Evolutionary conservation across 2,888 invertebrate species (phyloP).

Genomic region (Clitarchus hookeri): DNA sequence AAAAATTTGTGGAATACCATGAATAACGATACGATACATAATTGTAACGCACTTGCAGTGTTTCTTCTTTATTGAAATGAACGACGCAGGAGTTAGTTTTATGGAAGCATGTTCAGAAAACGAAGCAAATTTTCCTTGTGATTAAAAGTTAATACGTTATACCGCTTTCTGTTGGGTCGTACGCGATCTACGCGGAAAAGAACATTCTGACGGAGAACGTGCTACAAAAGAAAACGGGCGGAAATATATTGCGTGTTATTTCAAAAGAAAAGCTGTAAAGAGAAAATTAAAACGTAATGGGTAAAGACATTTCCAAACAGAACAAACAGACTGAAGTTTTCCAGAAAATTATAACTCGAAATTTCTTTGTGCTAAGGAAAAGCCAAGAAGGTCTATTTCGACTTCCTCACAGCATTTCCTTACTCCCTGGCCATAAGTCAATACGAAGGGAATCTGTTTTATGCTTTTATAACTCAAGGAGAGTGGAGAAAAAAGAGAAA

Average conservation of each 20-base stretch:
- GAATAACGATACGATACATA: too few species aligned
- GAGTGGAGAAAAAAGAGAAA: too few species aligned
- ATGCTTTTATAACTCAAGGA: too few species aligned
- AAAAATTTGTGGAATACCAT: too few species aligned
- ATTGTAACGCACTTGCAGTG: too few species aligned
- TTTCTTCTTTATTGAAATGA: too few species aligned
- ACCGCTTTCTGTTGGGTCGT: background rate
- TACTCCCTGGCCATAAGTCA: background rate
- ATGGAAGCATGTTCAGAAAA: background rate
- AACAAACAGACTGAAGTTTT: conserved; percentile 8
- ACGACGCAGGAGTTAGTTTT: background rate
- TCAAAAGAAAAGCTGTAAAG: background rate
- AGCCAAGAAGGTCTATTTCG: background rate
- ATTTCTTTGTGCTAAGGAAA: background rate
- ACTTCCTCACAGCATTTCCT: background rate
- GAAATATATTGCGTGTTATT: background rate
- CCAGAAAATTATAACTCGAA: background rate
- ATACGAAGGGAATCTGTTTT: too few species aligned
- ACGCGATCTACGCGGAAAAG: background rate
- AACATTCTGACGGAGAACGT: background rate
- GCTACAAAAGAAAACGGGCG: background rate
- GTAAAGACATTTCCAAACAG: background rate
- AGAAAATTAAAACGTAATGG: background rate
- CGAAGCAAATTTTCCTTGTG: background rate
- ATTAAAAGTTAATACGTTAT: background rate